Evolutionary conservation across 2,888 invertebrate species (phyloP), one percentile per base, ranked within the genome.

Genomic region (Glyphotaelius pellucidus): DNA sequence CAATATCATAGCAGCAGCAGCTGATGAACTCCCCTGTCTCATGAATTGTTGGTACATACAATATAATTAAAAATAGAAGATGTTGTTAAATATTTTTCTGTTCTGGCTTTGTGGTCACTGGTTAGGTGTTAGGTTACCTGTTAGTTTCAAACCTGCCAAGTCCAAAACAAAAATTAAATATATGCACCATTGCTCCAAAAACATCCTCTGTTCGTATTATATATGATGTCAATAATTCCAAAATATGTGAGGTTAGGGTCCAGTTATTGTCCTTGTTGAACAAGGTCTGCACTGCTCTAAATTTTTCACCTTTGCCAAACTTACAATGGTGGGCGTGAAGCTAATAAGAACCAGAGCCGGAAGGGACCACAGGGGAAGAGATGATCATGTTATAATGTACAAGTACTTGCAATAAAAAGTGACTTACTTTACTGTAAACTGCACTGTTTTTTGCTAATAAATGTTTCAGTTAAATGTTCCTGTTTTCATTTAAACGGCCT

Each of bases 371-470:
- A 67, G 67, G 67, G 25, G 67, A 67, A 25, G 67, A 67, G 67
- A n/a, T 1, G 2, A 67, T 67, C 67, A n/a, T 67, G 67, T 67
- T 67, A 67, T 67, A 67, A 67, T 67, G 67, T 67, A 67, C 67
- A 67, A 67, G n/a, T 25, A n/a, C 67, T 67, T 67, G 67, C 67
- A 67, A 67, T 67, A 67, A 67, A 81, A 81, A 81, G 81, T 81
- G 81, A 81, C 81, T 81, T 81, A 81, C 81, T 32, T 81, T 81
- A 32, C 32, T 81, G 81, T 81, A 81, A 81, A 30, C 25, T 32
- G 31, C 14, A 31, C 32, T 31, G 81, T 81, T 81, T 31, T 32
- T 81, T 81, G 30, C 31, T 32, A 81, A 81, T 81, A 81, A 81
- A 81, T 67, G 67, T 67, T 67, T 67, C 67, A 25, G 67, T 67